A percentile compares a stretch with the other conserved stretches of the same genome.
phyloP scores from a whole-genome alignment of 2,888 invertebrate genomes.

The Loripinus fragilis region DNA sequence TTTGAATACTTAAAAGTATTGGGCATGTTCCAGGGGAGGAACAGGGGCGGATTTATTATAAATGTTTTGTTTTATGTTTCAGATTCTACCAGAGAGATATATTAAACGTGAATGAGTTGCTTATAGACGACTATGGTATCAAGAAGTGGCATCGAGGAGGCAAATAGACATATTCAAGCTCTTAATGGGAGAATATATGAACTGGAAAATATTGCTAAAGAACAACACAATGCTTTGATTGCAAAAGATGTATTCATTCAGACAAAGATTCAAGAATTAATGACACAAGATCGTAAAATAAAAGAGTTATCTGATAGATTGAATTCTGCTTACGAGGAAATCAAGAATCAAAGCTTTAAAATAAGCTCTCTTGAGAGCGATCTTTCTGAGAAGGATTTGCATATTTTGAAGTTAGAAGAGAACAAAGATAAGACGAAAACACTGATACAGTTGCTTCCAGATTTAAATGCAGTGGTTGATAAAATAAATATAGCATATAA shows the following conservation, averaged over 20 bases:
- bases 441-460: conserved; percentile 37
- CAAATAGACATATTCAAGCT: conserved; percentile 81
- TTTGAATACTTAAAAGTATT: too few relatives aligned
- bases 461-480: conserved; percentile 32
- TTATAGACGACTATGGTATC: conserved; percentile 68
- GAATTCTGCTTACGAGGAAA: conserved; percentile 22
- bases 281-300: conserved; percentile 64
- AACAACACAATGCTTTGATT: conserved; percentile 69
- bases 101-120: too few relatives aligned
- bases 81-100: too few relatives aligned
- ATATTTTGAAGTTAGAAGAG: conserved; percentile 24
- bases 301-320: conserved; percentile 53
- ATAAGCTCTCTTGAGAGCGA: conserved; percentile 27
- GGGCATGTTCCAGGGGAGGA: too few relatives aligned
- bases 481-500: conserved; percentile 15
- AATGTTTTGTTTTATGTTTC: too few relatives aligned
- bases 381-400: conserved; percentile 20
- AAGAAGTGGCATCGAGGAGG: conserved; percentile 80
- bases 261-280: conserved; percentile 61
- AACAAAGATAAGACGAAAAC: conserved; percentile 31
- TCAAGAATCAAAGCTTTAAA: conserved; percentile 12
- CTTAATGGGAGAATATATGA: conserved; percentile 78
- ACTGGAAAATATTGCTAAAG: conserved; percentile 75
- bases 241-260: conserved; percentile 69
- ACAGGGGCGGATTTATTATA: too few relatives aligned